Evolutionary conservation across 2,113 vertebrate genomes (phyloP).

Genomic region (Fulica atra): DNA sequence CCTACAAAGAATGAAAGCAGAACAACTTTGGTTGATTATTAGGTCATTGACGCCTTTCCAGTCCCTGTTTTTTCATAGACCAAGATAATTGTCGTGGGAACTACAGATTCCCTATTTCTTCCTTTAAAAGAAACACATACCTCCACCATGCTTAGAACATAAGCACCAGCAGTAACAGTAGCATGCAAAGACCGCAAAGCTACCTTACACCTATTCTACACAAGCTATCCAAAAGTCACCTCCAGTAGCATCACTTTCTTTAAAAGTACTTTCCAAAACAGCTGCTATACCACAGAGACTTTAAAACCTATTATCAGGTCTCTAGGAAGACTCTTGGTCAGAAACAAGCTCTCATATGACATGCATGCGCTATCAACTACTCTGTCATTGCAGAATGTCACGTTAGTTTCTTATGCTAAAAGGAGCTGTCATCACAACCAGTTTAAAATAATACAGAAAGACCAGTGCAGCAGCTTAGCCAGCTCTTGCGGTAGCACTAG

Average conservation of each 20-base stretch:
- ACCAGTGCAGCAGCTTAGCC: not conserved
- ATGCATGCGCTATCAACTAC: not conserved
- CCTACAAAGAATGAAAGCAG: not conserved
- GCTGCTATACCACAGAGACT: not conserved
- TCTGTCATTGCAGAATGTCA: not conserved
- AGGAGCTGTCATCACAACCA: constrained; percentile 23
- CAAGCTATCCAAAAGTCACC: not conserved
- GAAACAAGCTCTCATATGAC: not conserved
- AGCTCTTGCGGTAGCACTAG: not conserved
- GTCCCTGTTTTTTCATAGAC: not conserved
- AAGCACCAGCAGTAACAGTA: not conserved
- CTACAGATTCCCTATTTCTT: not conserved
- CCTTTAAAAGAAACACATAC: not conserved
- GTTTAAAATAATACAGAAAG: not conserved
- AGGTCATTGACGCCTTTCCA: not conserved
- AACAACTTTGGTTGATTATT: not conserved
- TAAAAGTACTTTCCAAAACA: not conserved
- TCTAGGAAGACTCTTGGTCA: not conserved
- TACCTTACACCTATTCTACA: not conserved
- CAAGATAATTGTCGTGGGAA: not conserved
- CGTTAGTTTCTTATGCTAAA: not conserved
- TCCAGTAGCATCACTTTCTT: not conserved
- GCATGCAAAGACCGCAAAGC: not conserved
- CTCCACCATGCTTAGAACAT: not conserved
- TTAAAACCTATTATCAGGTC: not conserved